phyloP scores from a whole-genome alignment of 2,888 invertebrate genomes.

The Acleris laterana region DNA sequence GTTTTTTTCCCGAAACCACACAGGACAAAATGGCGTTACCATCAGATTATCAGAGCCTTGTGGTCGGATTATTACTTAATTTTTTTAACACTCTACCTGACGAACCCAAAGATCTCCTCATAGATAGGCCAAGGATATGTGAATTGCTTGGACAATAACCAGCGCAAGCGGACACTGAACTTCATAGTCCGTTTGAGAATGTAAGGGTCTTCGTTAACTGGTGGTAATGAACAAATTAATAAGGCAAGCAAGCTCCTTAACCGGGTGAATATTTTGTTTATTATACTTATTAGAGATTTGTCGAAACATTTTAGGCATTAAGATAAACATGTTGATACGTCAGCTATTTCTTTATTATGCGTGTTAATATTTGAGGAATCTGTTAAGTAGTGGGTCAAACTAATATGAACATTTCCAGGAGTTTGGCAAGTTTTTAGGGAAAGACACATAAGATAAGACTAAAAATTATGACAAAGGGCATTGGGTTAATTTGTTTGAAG shows the following conservation, averaged over 20 bases:
- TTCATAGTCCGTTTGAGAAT: neutral
- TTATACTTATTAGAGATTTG: conserved; percentile 82
- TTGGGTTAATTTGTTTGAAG: too few species aligned
- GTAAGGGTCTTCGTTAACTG: conserved; percentile 46
- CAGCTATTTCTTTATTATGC: conserved; percentile 34
- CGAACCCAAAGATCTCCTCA: conserved; percentile 62
- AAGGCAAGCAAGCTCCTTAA: conserved; percentile 81
- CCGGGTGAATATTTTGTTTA: conserved; percentile 81
- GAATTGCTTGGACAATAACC: conserved; percentile 59
- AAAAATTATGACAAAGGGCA: too few species aligned
- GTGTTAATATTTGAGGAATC: conserved; percentile 65
- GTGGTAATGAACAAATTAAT: conserved; percentile 72
- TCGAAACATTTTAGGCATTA: conserved; percentile 78
- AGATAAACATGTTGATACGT: conserved; percentile 59
- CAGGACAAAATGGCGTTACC: conserved; percentile 84
- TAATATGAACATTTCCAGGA: conserved; percentile 55
- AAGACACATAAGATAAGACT: neutral
- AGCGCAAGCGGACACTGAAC: conserved; percentile 50
- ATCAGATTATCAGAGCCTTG: conserved; percentile 82
- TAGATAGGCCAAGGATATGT: conserved; percentile 65
- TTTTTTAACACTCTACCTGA: conserved; percentile 79
- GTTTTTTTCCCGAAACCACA: conserved; percentile 81
- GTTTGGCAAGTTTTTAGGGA: conserved; percentile 14
- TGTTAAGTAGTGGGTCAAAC: conserved; percentile 54
- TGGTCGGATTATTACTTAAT: conserved; percentile 82